Evolutionary conservation across 2,113 vertebrate species (phyloP).

Genomic region (Axis porcinus): DNA sequence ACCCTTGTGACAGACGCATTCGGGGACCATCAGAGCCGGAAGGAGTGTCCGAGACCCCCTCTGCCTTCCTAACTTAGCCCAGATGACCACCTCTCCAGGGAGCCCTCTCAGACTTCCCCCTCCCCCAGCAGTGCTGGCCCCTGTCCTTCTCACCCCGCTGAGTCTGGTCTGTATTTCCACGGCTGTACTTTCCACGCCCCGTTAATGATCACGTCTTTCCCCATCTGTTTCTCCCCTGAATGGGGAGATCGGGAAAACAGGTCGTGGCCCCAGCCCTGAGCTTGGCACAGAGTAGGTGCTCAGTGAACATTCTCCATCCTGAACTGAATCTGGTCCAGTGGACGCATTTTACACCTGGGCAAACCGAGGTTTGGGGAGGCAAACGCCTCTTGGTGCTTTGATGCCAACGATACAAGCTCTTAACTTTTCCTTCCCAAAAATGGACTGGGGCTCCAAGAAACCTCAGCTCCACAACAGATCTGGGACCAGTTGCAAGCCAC

Average conservation of each 20-base stretch:
- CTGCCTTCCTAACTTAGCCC: not conserved
- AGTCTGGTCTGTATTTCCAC: not conserved
- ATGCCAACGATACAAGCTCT: not conserved
- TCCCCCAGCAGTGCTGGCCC: fast-evolving
- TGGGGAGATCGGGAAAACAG: not conserved
- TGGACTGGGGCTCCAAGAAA: not conserved
- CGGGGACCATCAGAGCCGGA: fast-evolving
- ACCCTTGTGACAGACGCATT: fast-evolving
- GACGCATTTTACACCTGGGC: not conserved
- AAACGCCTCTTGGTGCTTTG: not conserved
- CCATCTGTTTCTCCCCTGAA: not conserved
- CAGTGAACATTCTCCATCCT: not conserved
- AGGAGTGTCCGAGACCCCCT: fast-evolving
- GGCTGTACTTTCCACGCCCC: not conserved
- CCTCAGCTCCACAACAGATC: not conserved
- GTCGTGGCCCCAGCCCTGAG: not conserved
- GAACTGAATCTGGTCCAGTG: not conserved
- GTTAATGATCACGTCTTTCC: not conserved
- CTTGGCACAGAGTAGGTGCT: not conserved
- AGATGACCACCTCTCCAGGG: not conserved
- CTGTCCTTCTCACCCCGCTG: not conserved
- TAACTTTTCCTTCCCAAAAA: not conserved
- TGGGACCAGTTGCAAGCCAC: not conserved
- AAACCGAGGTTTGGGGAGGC: not conserved
- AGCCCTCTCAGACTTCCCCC: not conserved